Percentiles rank a stretch among this genome's conserved stretches.
Conservation (phyloP, 2,888 invertebrate genomes). For the Melipona beecheii region DNA sequence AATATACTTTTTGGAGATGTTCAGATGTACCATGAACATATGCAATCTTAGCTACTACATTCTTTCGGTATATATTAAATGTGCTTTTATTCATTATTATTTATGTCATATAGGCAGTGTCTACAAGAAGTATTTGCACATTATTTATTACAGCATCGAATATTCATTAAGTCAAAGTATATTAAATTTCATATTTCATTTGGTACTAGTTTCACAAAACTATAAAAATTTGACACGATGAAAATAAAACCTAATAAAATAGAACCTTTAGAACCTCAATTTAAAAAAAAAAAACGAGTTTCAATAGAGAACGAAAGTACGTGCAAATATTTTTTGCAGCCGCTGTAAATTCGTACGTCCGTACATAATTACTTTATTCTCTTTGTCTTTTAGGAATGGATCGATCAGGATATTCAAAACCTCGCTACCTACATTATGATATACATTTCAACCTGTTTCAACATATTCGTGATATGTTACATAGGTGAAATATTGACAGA, state of each 20-base stretch:
- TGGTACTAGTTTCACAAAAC: no score
- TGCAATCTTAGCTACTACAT: constrained; percentile 56
- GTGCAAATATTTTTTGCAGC: no score
- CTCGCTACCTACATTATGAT: constrained; percentile 46
- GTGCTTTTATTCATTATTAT: not conserved
- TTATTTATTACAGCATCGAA: no score
- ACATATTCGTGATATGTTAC: constrained; percentile 66
- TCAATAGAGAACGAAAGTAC: no score
- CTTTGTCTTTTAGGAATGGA: constrained; percentile 56
- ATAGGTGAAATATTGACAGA: constrained; percentile 63
- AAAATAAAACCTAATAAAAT: no score
- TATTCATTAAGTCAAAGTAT: no score
- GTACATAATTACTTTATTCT: not conserved
- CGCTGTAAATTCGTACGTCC: no score
- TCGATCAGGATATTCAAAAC: constrained; percentile 21
- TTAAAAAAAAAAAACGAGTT: no score
- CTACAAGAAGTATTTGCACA: no score
- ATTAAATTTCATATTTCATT: no score
- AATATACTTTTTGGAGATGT: constrained; percentile 77
- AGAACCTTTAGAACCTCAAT: no score
- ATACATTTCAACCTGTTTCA: constrained; percentile 57
- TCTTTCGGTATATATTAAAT: constrained; percentile 43
- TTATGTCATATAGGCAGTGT: not conserved
- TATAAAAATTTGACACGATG: no score
- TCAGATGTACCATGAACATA: constrained; percentile 74